These are phyloP conservation scores for Catharus fuscescens DNA, from an alignment of 2,113 vertebrate species.

Conservation along the genomic window DNA sequence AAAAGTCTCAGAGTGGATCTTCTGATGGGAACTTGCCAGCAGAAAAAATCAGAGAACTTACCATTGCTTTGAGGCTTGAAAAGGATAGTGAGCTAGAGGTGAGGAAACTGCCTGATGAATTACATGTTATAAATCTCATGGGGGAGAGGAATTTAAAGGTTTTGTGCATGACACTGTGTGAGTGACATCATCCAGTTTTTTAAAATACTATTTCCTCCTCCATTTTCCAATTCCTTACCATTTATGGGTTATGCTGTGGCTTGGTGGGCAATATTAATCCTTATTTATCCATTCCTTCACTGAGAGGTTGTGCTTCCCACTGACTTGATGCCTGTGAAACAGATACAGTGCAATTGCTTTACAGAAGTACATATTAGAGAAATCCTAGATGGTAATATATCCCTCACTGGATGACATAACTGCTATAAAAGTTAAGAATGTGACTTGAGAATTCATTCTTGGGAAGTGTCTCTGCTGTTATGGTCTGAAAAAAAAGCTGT, in stretches of 20 bases:
- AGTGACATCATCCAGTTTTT: neutral
- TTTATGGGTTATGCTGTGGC: neutral
- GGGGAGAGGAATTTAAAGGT: neutral
- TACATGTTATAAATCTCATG: neutral
- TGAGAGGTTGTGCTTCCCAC: neutral
- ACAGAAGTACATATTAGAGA: neutral
- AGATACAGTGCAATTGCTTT: neutral
- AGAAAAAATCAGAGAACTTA: conserved; percentile 66
- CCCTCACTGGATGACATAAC: neutral
- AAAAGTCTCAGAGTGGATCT: conserved; percentile 64
- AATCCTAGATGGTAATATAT: neutral
- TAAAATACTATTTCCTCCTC: neutral
- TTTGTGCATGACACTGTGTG: neutral
- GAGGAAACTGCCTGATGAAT: conserved; percentile 11
- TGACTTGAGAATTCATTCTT: neutral
- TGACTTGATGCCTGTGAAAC: neutral
- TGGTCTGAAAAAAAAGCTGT: neutral
- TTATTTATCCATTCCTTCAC: neutral
- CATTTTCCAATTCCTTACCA: neutral
- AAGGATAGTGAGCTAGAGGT: conserved; percentile 84
- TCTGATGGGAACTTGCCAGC: conserved; percentile 43
- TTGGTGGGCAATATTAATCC: neutral
- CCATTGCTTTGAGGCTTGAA: conserved; percentile 66
- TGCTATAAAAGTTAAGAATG: neutral
- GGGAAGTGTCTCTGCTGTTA: neutral